These are phyloP conservation scores for Helicoverpa zea DNA, from an alignment of 1,140 invertebrate species.

Conservation along the genomic window DNA sequence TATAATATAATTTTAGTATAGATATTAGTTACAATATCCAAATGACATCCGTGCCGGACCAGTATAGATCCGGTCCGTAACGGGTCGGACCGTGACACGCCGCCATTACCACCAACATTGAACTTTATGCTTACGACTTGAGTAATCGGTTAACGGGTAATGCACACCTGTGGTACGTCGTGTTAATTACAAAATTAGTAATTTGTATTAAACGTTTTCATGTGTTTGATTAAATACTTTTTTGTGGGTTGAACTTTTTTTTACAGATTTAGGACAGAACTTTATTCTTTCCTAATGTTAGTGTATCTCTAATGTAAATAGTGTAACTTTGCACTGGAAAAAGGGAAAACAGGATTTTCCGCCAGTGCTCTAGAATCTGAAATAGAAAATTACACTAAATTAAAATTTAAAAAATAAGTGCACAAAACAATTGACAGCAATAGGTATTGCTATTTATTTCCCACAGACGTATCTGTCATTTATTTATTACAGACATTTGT, in stretches of 20 bases:
- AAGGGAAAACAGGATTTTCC: no score
- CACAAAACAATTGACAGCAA: no score
- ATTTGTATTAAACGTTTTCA: slow-evolving; percentile 5
- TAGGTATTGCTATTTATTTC: no score
- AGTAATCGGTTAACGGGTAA: slow-evolving; percentile 34
- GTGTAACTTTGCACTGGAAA: no score
- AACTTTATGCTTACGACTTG: slow-evolving; percentile 37
- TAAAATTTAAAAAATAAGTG: no score
- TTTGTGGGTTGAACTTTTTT: not conserved
- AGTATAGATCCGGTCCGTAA: not conserved
- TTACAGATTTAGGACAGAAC: not conserved
- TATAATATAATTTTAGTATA: no score
- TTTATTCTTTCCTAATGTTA: no score
- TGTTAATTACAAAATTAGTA: slow-evolving; percentile 18
- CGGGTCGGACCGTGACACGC: slow-evolving; percentile 31
- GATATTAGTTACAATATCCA: not conserved
- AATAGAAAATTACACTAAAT: no score
- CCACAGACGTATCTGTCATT: not conserved
- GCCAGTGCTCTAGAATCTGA: no score
- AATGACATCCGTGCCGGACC: not conserved
- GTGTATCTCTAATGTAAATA: no score
- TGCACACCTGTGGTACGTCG: slow-evolving; percentile 21
- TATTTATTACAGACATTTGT: slow-evolving; percentile 25
- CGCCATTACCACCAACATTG: slow-evolving; percentile 35
- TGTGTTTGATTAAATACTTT: not conserved